Base-by-base conservation (phyloP, 2,797 vertebrate species). In the Gymnoscopelus microlampas region DNA sequence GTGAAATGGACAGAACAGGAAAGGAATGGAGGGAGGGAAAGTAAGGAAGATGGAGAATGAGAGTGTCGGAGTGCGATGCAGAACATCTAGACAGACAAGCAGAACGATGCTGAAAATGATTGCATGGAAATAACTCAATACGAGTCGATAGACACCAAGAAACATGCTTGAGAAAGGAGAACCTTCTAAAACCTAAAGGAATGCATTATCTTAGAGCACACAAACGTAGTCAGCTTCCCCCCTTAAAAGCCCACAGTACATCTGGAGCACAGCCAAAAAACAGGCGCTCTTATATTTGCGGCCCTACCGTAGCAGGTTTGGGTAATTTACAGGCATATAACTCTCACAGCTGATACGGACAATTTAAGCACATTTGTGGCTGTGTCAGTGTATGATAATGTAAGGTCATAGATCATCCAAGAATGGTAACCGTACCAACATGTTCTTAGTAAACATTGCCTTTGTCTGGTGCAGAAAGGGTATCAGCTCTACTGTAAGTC, bases 201-300 rank as follows among this genome's bases (percentile, higher is more conserved):
- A 39, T 66, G 55, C 29, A 58, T 72, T 57, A 47, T 68, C 6
- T 50, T 53, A 6, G 0, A 66, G 69, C 53, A 56, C 63, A 61
- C 61, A 63, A 9, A 72, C n/a, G 64, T 51, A 32, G 60, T 56
- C 35, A 7, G 61, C 79, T 68, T 76, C 7, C 71, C 19, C 5
- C n/a, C 62, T 66, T n/a, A 1, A 67, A 73, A 32, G 49, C 54
- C 63, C 49, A 12, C 32, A 71, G 48, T 23, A 15, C 11, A 24
- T 71, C 66, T 81, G 79, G 75, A 78, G 1, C 9, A 2, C 14
- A 56, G 63, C 84, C 81, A 29, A 83, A 2, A 32, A 63, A 44
- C 66, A 39, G 39, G 11, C 44, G 11, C 14, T 73, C 71, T 74
- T 76, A 66, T 60, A 50, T 75, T 58, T 71, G 61, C 10, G 59